These are phyloP conservation scores for Oscheius sp. DNA, from an alignment of 1,140 invertebrate genomes.

Conservation along the genomic window DNA sequence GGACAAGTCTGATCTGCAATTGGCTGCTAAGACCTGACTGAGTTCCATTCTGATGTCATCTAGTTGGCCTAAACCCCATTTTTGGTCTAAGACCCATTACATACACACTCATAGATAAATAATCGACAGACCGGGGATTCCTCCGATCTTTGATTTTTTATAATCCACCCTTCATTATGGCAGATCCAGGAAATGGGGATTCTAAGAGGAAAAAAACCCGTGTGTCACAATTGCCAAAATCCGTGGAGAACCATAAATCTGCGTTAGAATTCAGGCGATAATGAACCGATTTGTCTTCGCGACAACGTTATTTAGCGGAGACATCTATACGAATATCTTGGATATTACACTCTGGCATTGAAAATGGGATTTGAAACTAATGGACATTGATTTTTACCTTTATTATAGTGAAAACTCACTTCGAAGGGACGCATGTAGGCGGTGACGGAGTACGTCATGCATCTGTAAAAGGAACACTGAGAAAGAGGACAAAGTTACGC, in stretches of 20 bases:
- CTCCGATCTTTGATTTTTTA: too few relatives aligned
- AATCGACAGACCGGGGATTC: too few relatives aligned
- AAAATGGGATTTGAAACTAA: neutral
- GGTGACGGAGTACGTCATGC: neutral
- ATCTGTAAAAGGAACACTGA: neutral
- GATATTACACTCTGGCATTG: neutral
- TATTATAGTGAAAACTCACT: neutral
- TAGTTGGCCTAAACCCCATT: too few relatives aligned
- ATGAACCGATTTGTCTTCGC: too few relatives aligned
- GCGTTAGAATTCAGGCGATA: too few relatives aligned
- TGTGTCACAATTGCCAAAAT: too few relatives aligned
- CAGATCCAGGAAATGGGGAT: neutral
- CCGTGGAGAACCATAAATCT: too few relatives aligned
- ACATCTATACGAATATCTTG: neutral
- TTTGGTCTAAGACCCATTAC: too few relatives aligned
- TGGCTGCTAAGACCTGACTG: neutral
- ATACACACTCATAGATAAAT: too few relatives aligned
- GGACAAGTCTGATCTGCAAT: slow-evolving; percentile 3
- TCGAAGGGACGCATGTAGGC: neutral
- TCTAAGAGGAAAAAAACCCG: too few relatives aligned
- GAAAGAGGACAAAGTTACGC: neutral
- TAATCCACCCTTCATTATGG: too few relatives aligned
- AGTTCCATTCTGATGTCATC: too few relatives aligned
- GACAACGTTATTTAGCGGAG: neutral
- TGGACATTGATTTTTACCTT: neutral